A percentile compares a stretch with the other conserved stretches of the same genome.
Evolutionary conservation across 2,888 invertebrate species (phyloP).

Genomic region (Synergus japonicus): DNA sequence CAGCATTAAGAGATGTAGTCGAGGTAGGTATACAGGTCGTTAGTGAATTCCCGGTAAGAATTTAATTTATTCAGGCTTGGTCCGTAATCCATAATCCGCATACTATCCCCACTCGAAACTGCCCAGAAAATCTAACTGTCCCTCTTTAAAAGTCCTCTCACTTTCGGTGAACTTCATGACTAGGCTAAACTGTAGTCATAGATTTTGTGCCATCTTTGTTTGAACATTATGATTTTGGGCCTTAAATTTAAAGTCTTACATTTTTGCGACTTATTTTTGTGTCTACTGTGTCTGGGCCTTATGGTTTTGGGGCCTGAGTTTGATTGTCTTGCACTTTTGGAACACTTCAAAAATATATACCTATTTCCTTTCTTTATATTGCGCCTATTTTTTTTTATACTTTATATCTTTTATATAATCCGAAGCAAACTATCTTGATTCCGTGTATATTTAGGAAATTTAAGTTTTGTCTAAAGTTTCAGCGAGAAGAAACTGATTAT

Average conservation of each 20-base stretch:
- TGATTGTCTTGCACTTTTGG: no score
- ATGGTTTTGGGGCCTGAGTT: no score
- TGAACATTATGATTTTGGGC: no score
- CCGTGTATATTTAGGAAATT: neutral
- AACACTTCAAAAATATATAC: no score
- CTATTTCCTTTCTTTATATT: no score
- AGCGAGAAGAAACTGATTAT: neutral
- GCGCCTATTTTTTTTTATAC: no score
- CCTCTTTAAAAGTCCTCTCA: conserved; percentile 1
- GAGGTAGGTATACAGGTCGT: conserved; percentile 64
- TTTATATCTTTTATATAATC: no score
- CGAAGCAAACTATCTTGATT: no score
- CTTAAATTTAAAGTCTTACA: no score
- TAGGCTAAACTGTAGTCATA: neutral
- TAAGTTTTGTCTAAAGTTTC: neutral
- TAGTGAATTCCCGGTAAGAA: conserved; percentile 71
- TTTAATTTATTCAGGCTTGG: conserved; percentile 70
- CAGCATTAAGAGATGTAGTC: conserved; percentile 60
- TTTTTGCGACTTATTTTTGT: neutral
- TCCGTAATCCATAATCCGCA: neutral
- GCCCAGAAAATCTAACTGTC: neutral
- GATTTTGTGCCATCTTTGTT: no score
- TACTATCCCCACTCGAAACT: neutral
- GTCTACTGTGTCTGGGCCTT: neutral
- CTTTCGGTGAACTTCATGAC: neutral